Evolutionary conservation across 2,797 vertebrate genomes (phyloP).

Genomic region (Hoplostethus atlanticus): DNA sequence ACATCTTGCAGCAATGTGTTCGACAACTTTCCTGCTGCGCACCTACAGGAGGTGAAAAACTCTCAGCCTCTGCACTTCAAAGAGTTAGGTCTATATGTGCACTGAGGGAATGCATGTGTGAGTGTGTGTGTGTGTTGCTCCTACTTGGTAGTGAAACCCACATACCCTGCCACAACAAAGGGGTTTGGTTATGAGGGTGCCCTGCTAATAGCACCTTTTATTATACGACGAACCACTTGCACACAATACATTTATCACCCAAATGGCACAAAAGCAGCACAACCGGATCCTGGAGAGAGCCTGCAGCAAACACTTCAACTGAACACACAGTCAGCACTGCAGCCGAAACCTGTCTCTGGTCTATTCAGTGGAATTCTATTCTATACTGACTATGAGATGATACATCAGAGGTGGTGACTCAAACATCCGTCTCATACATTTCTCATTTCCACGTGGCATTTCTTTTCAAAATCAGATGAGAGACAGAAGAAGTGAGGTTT

Average conservation of each 20-base stretch:
- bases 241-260: slow-evolving; percentile 69
- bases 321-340: slow-evolving; percentile 50
- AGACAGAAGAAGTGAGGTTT: not conserved
- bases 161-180: slow-evolving; percentile 57
- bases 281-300: slow-evolving; percentile 78
- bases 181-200: slow-evolving; percentile 34
- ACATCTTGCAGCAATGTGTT: slow-evolving; percentile 50
- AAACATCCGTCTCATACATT: slow-evolving; percentile 7
- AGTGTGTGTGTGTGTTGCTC: slow-evolving; percentile 15
- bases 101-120: slow-evolving; percentile 9
- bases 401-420: not conserved
- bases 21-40: slow-evolving; percentile 13
- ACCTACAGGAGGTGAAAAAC: slow-evolving; percentile 26
- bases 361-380: slow-evolving; percentile 6
- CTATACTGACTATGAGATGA: slow-evolving; percentile 13
- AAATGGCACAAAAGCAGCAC: slow-evolving; percentile 75
- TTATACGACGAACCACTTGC: slow-evolving; percentile 64
- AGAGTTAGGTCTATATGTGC: slow-evolving; percentile 14
- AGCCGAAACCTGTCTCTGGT: slow-evolving; percentile 36
- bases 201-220: slow-evolving; percentile 55
- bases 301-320: slow-evolving; percentile 67
- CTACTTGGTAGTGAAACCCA: slow-evolving; percentile 40
- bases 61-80: slow-evolving; percentile 37
- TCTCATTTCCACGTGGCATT: not conserved
- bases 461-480: not conserved